Conservation (phyloP, 2,888 invertebrate species). For the Venusia cambrica region DNA sequence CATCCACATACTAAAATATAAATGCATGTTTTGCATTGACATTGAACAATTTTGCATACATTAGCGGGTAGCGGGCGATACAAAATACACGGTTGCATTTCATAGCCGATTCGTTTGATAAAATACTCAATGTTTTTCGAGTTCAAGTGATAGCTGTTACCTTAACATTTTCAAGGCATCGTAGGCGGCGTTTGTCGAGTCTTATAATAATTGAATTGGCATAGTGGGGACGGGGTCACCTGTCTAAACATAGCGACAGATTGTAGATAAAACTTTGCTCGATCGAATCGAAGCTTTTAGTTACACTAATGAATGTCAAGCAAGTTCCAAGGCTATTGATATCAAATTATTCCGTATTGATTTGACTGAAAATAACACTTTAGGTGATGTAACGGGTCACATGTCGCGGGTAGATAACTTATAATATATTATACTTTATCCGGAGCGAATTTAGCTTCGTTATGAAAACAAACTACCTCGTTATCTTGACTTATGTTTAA, state of each 20-base stretch:
- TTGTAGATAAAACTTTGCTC: slow-evolving; percentile 14
- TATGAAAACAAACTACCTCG: slow-evolving; percentile 47
- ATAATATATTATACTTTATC: slow-evolving; percentile 32
- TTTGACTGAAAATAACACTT: slow-evolving; percentile 17
- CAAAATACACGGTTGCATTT: slow-evolving; percentile 19
- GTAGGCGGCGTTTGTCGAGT: slow-evolving; percentile 32
- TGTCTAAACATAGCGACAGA: slow-evolving; percentile 28
- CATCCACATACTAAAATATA: too few relatives aligned
- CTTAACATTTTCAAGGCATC: slow-evolving; percentile 24
- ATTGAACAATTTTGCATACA: slow-evolving; percentile 24
- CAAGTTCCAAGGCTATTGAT: slow-evolving; percentile 11
- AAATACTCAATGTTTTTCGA: slow-evolving; percentile 15
- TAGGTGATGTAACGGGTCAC: slow-evolving; percentile 36
- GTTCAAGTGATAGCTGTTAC: slow-evolving; percentile 27
- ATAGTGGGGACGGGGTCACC: slow-evolving; percentile 33
- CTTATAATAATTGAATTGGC: slow-evolving; percentile 30
- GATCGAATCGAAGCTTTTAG: slow-evolving; percentile 28
- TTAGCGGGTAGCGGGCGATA: slow-evolving; percentile 15
- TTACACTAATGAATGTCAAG: too few relatives aligned
- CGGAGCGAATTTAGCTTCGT: slow-evolving; percentile 33
- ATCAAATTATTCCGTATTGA: slow-evolving; percentile 21
- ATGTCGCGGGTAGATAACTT: slow-evolving; percentile 26
- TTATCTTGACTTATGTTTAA: slow-evolving; percentile 42
- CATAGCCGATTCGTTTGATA: slow-evolving; percentile 24
- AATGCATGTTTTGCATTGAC: slow-evolving; percentile 22